These are phyloP conservation scores for Xiphorhynchus erythropygius DNA, from an alignment of 2,797 vertebrate species.

Conservation along the genomic window DNA sequence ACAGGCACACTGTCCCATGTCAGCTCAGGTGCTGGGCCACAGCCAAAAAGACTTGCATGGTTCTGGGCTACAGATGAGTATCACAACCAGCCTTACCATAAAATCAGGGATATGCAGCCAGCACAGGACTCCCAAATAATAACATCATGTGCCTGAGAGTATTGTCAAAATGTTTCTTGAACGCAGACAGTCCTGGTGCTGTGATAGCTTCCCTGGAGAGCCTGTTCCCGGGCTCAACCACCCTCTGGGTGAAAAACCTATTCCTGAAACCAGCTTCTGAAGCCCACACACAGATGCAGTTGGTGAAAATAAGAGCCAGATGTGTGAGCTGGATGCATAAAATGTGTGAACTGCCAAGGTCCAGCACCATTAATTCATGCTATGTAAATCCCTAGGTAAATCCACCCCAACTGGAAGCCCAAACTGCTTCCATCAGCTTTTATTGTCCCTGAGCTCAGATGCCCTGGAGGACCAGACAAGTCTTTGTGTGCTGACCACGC, in stretches of 20 bases:
- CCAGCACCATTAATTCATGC: background rate
- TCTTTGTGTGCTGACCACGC: background rate
- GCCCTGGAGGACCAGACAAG: accelerated
- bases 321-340: background rate
- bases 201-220: background rate
- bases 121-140: background rate
- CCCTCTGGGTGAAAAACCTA: background rate
- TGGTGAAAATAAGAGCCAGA: background rate
- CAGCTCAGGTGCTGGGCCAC: background rate
- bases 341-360: background rate
- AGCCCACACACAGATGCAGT: background rate
- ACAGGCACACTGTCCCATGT: accelerated
- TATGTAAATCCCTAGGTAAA: background rate
- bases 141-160: background rate
- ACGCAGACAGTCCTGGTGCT: background rate
- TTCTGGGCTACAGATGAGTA: background rate
- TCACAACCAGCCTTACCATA: background rate
- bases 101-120: background rate
- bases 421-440: background rate
- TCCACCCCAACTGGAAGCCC: background rate
- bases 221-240: background rate
- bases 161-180: background rate
- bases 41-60: accelerated
- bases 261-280: background rate
- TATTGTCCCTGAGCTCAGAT: background rate